These are phyloP conservation scores for Misgurnus mizolepis DNA, from an alignment of 2,113 vertebrate genomes.

Conservation along the genomic window DNA sequence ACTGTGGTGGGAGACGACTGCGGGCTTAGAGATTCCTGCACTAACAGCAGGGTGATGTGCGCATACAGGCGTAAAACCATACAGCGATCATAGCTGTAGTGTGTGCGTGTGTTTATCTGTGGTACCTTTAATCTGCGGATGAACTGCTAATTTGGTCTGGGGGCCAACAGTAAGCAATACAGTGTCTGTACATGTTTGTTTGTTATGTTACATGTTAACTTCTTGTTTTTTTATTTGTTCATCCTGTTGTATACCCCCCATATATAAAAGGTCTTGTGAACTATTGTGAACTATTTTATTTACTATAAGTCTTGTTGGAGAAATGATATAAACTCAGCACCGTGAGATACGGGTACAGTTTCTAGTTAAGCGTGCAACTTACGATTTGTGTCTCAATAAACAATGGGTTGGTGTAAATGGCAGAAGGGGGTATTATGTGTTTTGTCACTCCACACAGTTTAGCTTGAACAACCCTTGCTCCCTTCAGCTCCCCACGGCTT, in stretches of 20 bases:
- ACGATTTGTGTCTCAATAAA: neutral
- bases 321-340: too few species aligned
- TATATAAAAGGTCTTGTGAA: too few species aligned
- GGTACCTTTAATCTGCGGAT: constrained; percentile 50
- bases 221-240: too few species aligned
- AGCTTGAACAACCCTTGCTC: neutral
- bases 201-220: too few species aligned
- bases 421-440: neutral
- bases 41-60: constrained; percentile 48
- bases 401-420: neutral
- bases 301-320: too few species aligned
- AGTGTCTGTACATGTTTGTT: neutral
- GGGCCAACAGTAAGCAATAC: constrained; percentile 22
- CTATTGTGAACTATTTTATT: too few species aligned
- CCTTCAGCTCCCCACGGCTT: neutral
- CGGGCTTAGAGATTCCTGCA: constrained; percentile 58
- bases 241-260: too few species aligned
- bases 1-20: constrained; percentile 47
- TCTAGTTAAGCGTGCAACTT: neutral
- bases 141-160: constrained; percentile 41
- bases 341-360: too few species aligned
- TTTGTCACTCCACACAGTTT: neutral
- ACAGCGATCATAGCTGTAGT: constrained; percentile 45
- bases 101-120: constrained; percentile 31
- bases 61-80: constrained; percentile 43